phyloP scores from a whole-genome alignment of 1,140 invertebrate species.

The Batillaria attramentaria region DNA sequence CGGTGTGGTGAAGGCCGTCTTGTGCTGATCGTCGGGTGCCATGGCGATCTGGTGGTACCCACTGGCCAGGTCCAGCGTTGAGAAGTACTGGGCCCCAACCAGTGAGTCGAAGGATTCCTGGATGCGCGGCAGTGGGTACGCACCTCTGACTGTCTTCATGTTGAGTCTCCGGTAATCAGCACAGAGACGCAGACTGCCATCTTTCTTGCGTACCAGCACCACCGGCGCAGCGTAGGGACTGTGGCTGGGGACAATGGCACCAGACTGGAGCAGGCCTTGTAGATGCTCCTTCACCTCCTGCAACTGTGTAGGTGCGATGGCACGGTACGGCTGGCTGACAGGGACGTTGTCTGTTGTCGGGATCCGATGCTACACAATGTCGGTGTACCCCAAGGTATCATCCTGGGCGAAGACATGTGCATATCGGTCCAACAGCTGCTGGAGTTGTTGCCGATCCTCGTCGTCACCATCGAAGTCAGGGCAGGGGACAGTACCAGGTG shows the following conservation, averaged over 20 bases:
- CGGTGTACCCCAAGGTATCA: slow-evolving; percentile 9
- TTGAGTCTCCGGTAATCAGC: slow-evolving; percentile 51
- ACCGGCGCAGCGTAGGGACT: slow-evolving; percentile 39
- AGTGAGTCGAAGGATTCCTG: slow-evolving; percentile 26
- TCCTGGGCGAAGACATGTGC: neutral
- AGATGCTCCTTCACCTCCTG: slow-evolving; percentile 11
- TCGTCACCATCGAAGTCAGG: neutral
- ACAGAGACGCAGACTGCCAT: slow-evolving; percentile 53
- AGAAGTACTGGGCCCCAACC: slow-evolving; percentile 28
- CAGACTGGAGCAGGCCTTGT: slow-evolving; percentile 27
- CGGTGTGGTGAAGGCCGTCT: slow-evolving; percentile 39
- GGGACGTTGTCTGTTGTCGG: neutral
- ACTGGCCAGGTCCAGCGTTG: slow-evolving; percentile 35
- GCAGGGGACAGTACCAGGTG: no score
- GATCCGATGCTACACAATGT: neutral
- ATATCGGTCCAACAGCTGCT: neutral
- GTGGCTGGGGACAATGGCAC: slow-evolving; percentile 28
- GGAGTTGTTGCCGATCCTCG: neutral
- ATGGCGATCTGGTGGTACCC: slow-evolving; percentile 43
- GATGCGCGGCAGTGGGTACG: slow-evolving; percentile 44
- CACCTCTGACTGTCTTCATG: slow-evolving; percentile 41
- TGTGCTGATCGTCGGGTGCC: slow-evolving; percentile 17
- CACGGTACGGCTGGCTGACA: neutral
- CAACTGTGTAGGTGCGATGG: slow-evolving; percentile 9
- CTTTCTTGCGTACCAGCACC: slow-evolving; percentile 47